phyloP scores from a whole-genome alignment of 2,888 invertebrate species.

The Tenthredo mesomela region DNA sequence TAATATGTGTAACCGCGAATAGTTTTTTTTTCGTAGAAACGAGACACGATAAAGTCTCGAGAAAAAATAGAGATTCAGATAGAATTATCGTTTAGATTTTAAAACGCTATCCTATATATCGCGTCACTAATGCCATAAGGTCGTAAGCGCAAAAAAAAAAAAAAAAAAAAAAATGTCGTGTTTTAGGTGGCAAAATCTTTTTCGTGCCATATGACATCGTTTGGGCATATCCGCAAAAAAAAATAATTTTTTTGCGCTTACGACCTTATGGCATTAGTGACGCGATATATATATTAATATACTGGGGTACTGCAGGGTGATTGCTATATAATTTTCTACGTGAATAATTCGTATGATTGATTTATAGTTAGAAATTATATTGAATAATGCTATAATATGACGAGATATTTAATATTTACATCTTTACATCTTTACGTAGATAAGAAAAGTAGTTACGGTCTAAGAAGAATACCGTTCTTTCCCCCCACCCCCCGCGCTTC shows the following conservation, averaged over 20 bases:
- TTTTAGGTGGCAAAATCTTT: too few species aligned
- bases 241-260: too few species aligned
- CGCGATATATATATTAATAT: too few species aligned
- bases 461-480: not conserved
- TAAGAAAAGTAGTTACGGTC: conserved; percentile 1
- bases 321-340: not conserved
- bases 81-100: not conserved
- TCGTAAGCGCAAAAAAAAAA: too few species aligned
- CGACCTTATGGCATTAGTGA: too few species aligned
- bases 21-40: not conserved
- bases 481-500: not conserved
- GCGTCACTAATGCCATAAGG: too few species aligned
- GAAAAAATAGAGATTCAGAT: not conserved
- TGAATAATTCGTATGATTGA: not conserved
- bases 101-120: not conserved
- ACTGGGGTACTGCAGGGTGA: not conserved
- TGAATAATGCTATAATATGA: not conserved
- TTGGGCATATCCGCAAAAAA: too few species aligned
- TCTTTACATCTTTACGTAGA: not conserved
- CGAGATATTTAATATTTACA: not conserved
- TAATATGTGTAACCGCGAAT: not conserved
- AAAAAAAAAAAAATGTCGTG: too few species aligned
- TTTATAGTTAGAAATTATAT: not conserved
- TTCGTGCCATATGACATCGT: too few species aligned
- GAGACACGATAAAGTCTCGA: not conserved